phyloP scores from a whole-genome alignment of 2,888 invertebrate species.

The Ctena decussata region DNA sequence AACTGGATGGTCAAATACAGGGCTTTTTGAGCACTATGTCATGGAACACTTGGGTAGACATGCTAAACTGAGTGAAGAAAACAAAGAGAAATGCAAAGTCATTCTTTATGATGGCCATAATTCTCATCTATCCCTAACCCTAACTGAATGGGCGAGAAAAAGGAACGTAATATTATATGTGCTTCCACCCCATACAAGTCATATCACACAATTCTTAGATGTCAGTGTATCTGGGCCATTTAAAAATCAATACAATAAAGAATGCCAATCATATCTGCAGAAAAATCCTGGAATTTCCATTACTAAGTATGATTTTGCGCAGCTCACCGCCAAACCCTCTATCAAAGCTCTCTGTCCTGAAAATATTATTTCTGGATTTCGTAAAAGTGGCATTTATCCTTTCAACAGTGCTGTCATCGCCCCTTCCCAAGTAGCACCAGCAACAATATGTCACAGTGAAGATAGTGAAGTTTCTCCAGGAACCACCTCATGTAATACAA shows the following conservation, averaged over 20 bases:
- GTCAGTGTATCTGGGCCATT: conserved; percentile 46
- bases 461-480: too few relatives aligned
- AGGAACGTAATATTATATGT: conserved; percentile 51
- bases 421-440: conserved; percentile 20
- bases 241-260: conserved; percentile 26
- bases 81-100: not conserved
- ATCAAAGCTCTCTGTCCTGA: conserved; percentile 28
- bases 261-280: conserved; percentile 38
- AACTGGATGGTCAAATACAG: conserved; percentile 51
- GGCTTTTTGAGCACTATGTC: conserved; percentile 43
- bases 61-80: conserved; percentile 18
- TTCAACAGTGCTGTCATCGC: conserved; percentile 16
- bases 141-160: conserved; percentile 47
- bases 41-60: conserved; percentile 47
- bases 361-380: conserved; percentile 30
- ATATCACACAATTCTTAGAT: conserved; percentile 47
- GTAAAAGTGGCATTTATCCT: conserved; percentile 42
- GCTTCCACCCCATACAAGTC: conserved; percentile 29
- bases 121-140: conserved; percentile 35
- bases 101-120: conserved; percentile 56
- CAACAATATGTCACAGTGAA: conserved; percentile 17
- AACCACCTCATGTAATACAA: too few relatives aligned
- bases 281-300: conserved; percentile 29
- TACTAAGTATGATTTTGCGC: conserved; percentile 39
- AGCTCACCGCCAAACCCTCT: conserved; percentile 39